Base-by-base conservation (phyloP, 1,140 invertebrate species). In the Phthorimaea operculella region DNA sequence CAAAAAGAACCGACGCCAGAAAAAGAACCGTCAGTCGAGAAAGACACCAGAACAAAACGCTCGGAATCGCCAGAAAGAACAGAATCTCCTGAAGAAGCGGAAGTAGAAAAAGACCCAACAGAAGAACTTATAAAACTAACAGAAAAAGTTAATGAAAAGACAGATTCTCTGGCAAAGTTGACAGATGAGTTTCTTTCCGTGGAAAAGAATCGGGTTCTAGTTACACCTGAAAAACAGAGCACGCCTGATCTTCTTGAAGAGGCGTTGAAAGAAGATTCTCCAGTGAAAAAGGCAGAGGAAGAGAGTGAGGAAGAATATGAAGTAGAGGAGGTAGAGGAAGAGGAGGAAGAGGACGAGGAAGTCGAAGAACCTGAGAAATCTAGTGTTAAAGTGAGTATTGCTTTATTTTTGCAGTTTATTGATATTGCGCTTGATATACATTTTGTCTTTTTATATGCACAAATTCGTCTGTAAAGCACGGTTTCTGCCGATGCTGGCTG, bases 361-460 rank as follows among this genome's bases (percentile, higher is more conserved):
- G 53, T 42, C 21, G 56, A 42, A 2, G 63, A 67, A n/a, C 64
- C 68, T 58, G 81, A 76, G 47, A 81, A 75, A 16, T 66, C 77
- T 39, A 77, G 72, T 54, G 77, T 86, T 4, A 86, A 86, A 70
- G 85, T 86, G 69, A 76, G 66, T 68, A 18, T 47, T 47, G 36
- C 8, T 9, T 39, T 12, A 12, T 39, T 12, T 39, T 39, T 39
- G 10, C 36, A 12, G n/a, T n/a, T n/a, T n/a, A 39, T 39, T 39
- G 10, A 39, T 12, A 9, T 39, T 39, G 36, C 36, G 36, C 36
- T 39, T 28, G 21, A 28, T 2, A 6, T 28, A 28, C 21, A 28
- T 28, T 28, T 28, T 28, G 21, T 28, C 21, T 28, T 28, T 28
- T 28, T 28, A 28, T 4, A 4, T 28, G 21, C 21, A 28, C 21